phyloP scores from a whole-genome alignment of 2,797 vertebrate genomes.

The Danio tinwini region DNA sequence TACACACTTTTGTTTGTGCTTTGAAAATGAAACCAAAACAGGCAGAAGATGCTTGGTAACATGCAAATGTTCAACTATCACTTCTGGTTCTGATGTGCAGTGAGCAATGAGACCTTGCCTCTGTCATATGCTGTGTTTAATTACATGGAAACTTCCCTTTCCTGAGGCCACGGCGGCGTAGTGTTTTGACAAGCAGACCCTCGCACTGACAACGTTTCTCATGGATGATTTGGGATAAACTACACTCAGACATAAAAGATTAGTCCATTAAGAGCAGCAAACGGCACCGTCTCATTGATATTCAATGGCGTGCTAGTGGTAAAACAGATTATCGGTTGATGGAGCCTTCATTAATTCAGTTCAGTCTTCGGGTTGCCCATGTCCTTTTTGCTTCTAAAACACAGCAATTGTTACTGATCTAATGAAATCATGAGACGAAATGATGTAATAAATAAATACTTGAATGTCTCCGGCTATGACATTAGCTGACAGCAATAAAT shows the following conservation, averaged over 20 bases:
- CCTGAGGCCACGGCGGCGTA: constrained; percentile 48
- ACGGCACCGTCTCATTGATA: constrained; percentile 54
- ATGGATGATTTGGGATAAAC: constrained; percentile 59
- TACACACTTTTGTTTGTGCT: constrained; percentile 51
- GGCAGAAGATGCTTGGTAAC: constrained; percentile 52
- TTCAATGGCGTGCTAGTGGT: constrained; percentile 52
- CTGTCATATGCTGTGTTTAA: constrained; percentile 58
- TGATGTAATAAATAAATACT: constrained; percentile 80
- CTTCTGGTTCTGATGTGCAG: constrained; percentile 52
- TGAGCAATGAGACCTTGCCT: constrained; percentile 51
- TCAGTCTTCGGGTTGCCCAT: constrained; percentile 59
- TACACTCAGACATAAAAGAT: constrained; percentile 58
- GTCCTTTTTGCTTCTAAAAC: constrained; percentile 61
- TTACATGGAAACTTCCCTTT: constrained; percentile 58
- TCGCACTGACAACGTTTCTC: constrained; percentile 54
- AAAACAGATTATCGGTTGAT: constrained; percentile 61
- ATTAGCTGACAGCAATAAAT: constrained; percentile 80
- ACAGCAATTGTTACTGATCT: constrained; percentile 69
- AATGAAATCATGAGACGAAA: constrained; percentile 77
- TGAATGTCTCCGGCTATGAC: constrained; percentile 78
- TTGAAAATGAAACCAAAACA: constrained; percentile 58
- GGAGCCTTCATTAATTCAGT: constrained; percentile 60
- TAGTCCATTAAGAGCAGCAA: constrained; percentile 58
- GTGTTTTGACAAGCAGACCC: constrained; percentile 62
- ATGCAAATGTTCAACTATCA: constrained; percentile 51